These are phyloP conservation scores for Eleutherodactylus coqui DNA, from an alignment of 2,797 vertebrate species.

Conservation along the genomic window DNA sequence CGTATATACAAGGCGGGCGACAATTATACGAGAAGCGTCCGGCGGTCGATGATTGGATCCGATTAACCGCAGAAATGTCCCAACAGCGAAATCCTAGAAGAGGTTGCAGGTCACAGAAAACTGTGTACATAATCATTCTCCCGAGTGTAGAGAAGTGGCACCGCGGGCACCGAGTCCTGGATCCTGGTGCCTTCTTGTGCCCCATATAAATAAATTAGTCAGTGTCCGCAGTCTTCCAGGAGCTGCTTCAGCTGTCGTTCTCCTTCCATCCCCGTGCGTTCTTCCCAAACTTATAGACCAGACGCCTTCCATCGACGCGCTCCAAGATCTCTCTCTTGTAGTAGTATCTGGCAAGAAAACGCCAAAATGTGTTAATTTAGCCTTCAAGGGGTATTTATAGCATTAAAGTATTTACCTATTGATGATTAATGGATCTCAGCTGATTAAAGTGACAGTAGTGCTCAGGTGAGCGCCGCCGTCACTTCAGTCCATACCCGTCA, in stretches of 20 bases:
- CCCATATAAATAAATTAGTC: constrained; percentile 81
- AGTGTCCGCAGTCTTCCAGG: constrained; percentile 68
- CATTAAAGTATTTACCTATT: too few relatives aligned
- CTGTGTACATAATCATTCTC: constrained; percentile 78
- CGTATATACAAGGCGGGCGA: neutral
- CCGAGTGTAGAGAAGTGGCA: constrained; percentile 77
- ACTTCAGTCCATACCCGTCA: too few relatives aligned
- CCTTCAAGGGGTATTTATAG: too few relatives aligned
- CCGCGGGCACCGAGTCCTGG: constrained; percentile 71
- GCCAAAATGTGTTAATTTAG: neutral
- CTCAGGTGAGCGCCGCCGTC: too few relatives aligned
- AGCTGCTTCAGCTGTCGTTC: constrained; percentile 83
- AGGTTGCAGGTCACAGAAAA: constrained; percentile 78
- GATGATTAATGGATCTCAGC: too few relatives aligned
- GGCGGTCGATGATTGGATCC: neutral
- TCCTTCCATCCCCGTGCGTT: constrained; percentile 96
- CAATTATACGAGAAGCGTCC: neutral
- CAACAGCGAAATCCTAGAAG: constrained; percentile 56
- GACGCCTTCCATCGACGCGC: constrained; percentile 92
- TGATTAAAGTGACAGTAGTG: too few relatives aligned
- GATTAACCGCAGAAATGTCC: neutral
- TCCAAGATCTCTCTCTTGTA: constrained; percentile 98
- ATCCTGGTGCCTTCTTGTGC: constrained; percentile 69
- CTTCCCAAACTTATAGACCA: constrained; percentile 98
- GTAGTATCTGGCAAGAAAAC: constrained; percentile 85